These are phyloP conservation scores for Tinea trinotella DNA, from an alignment of 2,888 invertebrate genomes.

Conservation along the genomic window DNA sequence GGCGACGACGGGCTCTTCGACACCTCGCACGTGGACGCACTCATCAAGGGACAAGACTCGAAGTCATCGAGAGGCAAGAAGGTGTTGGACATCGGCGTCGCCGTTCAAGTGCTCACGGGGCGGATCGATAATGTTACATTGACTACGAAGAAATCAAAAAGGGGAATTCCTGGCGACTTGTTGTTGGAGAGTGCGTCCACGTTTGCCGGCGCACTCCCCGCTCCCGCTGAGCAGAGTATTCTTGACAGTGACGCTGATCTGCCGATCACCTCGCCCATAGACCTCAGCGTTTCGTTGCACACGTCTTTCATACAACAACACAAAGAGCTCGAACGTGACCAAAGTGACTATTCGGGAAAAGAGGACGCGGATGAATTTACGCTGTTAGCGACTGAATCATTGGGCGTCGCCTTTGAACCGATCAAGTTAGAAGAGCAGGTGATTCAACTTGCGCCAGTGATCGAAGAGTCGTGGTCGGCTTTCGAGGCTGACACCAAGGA, in stretches of 20 bases:
- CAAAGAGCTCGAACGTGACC: conserved; percentile 30
- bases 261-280: conserved; percentile 78
- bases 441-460: conserved; percentile 52
- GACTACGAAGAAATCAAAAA: conserved; percentile 68
- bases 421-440: conserved; percentile 53
- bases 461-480: conserved; percentile 76
- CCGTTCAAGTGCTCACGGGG: conserved; percentile 90
- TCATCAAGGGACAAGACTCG: conserved; percentile 83
- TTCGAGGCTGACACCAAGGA: conserved; percentile 72
- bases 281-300: conserved; percentile 77
- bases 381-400: conserved; percentile 82
- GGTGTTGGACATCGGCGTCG: conserved; percentile 85
- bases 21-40: conserved; percentile 88
- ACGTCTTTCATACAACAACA: conserved; percentile 65
- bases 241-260: conserved; percentile 82
- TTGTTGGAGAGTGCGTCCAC: conserved; percentile 69
- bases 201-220: background rate
- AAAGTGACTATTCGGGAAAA: conserved; percentile 47
- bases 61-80: conserved; percentile 80
- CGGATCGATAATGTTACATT: conserved; percentile 83
- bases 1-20: conserved; percentile 85
- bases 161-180: conserved; percentile 78
- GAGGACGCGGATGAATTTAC: conserved; percentile 85
- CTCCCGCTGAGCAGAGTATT: conserved; percentile 76
- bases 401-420: conserved; percentile 71